Base-by-base conservation (phyloP, 2,888 invertebrate species). In the Oeneis ivallda region DNA sequence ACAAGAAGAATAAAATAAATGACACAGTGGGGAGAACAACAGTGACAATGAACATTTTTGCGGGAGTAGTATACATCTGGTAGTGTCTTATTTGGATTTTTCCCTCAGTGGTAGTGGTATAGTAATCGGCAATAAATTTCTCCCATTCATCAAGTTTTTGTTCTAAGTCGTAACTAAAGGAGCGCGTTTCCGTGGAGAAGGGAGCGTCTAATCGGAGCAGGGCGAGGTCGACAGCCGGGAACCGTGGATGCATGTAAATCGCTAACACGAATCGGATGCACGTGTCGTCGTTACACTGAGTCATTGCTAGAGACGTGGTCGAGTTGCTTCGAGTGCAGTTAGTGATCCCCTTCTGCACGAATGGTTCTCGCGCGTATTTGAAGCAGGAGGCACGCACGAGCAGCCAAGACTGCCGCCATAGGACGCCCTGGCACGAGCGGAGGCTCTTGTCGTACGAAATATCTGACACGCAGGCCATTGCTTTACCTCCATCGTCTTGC, bases 1-100 rank as follows among this genome's bases (percentile, higher is more conserved):
- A 71, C 7, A 71, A 19, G 61, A 72, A 75, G 52, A 72, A 70
- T 15, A 67, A 62, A 64, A 70, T 62, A 59, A 72, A 75, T 19
- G 70, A 69, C 17, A 66, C 49, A 13, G 70, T 67, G 15, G 73
- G 73, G 7, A 74, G 47, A 0, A 74, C 64, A 4, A 72, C 72
- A 6, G 70, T 60, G 10, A 64, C 54, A 9, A 72, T 5, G 49
- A 74, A 71, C 71, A 72, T 72, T 59, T 60, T 70, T 5, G 71
- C 19, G 0, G 72, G 71, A 3, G 70, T 67, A 0, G 70, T 64
- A 34, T 70, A 69, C 64, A 70, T 62, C 58, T 64, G 60, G 19
- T 66, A 56, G 39, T 53, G 45, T 50, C 26, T 43, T 62, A 58
- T 34, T 47, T 45, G 45, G 15, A 45, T 47, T 19, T 17, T 13